Base-by-base conservation (phyloP, 2,113 vertebrate species). In the Clupea harengus region DNA sequence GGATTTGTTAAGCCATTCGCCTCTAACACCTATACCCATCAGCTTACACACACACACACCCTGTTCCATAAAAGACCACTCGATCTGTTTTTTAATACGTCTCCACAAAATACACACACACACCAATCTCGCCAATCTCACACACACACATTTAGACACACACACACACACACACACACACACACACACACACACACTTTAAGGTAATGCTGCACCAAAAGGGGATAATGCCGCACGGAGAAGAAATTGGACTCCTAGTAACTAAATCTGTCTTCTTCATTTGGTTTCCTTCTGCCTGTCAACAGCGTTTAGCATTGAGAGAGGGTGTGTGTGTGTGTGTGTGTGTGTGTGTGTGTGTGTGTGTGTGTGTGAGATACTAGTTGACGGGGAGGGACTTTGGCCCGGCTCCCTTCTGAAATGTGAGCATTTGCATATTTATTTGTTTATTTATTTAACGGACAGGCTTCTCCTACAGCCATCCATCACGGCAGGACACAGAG, bases 361-460 rank as follows among this genome's bases (percentile, higher is more conserved):
- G 88, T 83, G 88, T 83, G 85, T 89, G 89, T 92, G 88, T 86
- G 90, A 87, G 91, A 90, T 49, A 82, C 54, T 83, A 87, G 90
- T 87, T 81, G 89, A 75, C 90, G 89, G 92, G 93, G 93, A 92
- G 92, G 93, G 92, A 90, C 93, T 93, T 90, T 93, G 93, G 91
- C 92, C 89, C 83, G 87, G 91, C 90, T 94, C 90, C 92, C 90
- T 93, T 91, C 93, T 88, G 85, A 95, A 96, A 95, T 96, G 95
- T 96, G 95, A 96, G 93, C 94, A 96, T 96, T 96, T 94, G 95
- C 95, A 96, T 96, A 95, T 96, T 96, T 95, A 96, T 95, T 95
- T 96, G 95, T 96, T 95, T 95, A 96, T 96, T 95, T 96, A 95
- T 95, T 95, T 95, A 95, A 95, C 94, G 92, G 95, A 95, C 95